These are phyloP conservation scores for Chaetorhynchus papuensis DNA, from an alignment of 2,113 vertebrate species.

Conservation along the genomic window DNA sequence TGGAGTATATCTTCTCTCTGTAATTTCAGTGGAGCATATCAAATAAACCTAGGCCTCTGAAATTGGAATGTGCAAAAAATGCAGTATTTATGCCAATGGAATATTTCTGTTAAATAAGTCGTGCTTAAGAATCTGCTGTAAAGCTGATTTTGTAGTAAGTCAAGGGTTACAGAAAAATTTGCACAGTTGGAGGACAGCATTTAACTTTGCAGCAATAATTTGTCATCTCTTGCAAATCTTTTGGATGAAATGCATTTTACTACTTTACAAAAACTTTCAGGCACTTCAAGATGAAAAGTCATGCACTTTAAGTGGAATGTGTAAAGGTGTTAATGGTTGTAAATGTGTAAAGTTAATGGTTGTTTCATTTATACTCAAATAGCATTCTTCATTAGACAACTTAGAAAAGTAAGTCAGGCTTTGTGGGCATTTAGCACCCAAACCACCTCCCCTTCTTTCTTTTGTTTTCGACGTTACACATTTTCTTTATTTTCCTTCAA, in stretches of 20 bases:
- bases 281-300: neutral
- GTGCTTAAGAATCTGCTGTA: neutral
- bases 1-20: neutral
- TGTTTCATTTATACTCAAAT: neutral
- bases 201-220: neutral
- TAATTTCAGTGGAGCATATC: neutral
- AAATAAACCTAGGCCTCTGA: neutral
- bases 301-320: neutral
- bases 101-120: neutral
- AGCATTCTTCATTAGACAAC: neutral
- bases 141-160: neutral
- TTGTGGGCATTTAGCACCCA: neutral
- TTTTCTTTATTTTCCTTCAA: neutral
- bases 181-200: neutral
- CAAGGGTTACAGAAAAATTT: neutral
- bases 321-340: neutral
- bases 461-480: neutral
- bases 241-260: neutral
- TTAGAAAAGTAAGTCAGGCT: neutral
- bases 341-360: neutral
- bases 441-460: neutral
- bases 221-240: neutral
- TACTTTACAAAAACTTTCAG: neutral
- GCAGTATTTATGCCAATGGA: neutral
- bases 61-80: neutral